phyloP scores from a whole-genome alignment of 1,140 invertebrate species.

The Paraescarpia echinospica region DNA sequence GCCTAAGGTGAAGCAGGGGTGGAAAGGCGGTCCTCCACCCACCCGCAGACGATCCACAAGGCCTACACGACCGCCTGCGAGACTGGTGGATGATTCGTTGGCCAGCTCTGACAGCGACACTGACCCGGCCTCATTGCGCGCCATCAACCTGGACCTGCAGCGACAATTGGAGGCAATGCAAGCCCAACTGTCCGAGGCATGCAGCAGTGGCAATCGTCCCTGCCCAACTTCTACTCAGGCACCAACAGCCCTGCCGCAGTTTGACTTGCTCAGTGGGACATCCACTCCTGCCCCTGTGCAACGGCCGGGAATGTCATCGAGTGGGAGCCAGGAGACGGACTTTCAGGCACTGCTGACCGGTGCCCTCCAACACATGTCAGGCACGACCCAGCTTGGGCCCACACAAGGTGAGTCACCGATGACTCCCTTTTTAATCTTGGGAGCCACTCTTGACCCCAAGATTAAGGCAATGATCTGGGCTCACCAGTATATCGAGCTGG shows the following conservation, averaged over 20 bases:
- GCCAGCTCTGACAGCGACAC: neutral
- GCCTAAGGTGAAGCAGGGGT: neutral
- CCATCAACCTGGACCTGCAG: neutral
- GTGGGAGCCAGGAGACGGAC: neutral
- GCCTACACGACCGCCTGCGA: neutral
- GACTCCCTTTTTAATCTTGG: neutral
- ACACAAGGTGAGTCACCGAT: neutral
- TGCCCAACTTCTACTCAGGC: too few relatives aligned
- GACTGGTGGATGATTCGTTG: neutral
- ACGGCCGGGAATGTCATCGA: neutral
- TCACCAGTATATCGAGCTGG: neutral
- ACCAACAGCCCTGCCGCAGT: neutral
- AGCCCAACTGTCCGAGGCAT: neutral
- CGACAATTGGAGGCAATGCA: neutral
- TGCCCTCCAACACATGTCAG: neutral
- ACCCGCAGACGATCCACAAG: neutral
- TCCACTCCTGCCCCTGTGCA: neutral
- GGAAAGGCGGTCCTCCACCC: neutral
- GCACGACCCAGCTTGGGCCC: neutral
- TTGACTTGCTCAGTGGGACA: neutral
- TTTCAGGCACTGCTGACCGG: neutral
- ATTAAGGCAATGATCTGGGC: neutral
- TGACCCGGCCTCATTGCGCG: neutral
- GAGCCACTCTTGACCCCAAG: neutral
- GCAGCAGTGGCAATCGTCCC: too few relatives aligned